Evolutionary conservation across 2,113 vertebrate genomes (phyloP).

Genomic region (Miniopterus natalensis): DNA sequence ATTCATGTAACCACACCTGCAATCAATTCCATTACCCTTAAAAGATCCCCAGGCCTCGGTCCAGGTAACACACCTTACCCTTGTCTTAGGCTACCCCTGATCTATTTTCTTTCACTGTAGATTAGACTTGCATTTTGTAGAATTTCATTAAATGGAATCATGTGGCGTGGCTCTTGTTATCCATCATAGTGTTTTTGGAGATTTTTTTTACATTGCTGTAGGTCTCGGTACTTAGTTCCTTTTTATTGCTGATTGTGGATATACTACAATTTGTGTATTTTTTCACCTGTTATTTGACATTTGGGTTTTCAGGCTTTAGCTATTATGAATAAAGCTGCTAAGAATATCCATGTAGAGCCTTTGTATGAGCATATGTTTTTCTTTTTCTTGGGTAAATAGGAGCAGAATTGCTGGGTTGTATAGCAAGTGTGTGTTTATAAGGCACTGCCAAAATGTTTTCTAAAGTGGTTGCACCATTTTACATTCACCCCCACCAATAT

Average conservation of each 20-base stretch:
- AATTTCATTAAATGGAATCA: constrained; percentile 27
- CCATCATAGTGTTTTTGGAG: not conserved
- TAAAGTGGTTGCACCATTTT: constrained; percentile 30
- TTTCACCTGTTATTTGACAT: constrained; percentile 12
- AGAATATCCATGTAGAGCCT: constrained; percentile 2
- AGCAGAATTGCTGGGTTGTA: not conserved
- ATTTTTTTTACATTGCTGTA: not conserved
- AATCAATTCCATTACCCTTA: not conserved
- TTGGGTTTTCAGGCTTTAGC: constrained; percentile 34
- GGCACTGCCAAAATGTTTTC: constrained; percentile 20
- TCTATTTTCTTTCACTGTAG: not conserved
- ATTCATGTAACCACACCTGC: not conserved
- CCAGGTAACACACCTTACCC: not conserved
- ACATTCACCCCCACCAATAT: not conserved
- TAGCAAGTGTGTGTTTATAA: constrained; percentile 18
- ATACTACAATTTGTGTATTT: constrained; percentile 2
- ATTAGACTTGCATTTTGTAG: constrained; percentile 20
- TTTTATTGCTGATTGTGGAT: not conserved
- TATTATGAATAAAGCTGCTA: not conserved
- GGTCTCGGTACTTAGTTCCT: not conserved
- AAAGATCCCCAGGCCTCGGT: not conserved
- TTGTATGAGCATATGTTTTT: not conserved
- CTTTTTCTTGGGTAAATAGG: constrained; percentile 26
- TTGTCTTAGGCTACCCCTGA: not conserved
- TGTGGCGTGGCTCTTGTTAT: not conserved